Evolutionary conservation across 2,888 invertebrate genomes (phyloP).

Genomic region (Pheosia tremula): DNA sequence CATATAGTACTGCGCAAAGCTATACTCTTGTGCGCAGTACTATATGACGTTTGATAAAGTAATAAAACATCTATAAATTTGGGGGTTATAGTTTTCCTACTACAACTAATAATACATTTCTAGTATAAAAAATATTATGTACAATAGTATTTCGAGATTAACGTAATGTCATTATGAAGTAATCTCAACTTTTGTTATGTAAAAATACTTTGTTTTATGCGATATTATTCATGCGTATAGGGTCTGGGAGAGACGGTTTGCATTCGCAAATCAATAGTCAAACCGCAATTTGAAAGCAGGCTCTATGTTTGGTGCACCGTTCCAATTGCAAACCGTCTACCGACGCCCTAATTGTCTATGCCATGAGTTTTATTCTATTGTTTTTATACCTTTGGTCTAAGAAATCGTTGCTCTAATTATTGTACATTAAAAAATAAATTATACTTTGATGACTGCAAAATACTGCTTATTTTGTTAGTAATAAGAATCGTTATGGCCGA

Average conservation of each 20-base stretch:
- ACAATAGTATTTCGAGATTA: constrained; percentile 6
- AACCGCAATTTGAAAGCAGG: too few species aligned
- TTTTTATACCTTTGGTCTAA: neutral
- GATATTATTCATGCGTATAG: neutral
- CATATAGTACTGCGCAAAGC: too few species aligned
- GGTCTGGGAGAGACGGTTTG: too few species aligned
- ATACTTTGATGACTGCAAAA: neutral
- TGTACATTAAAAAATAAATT: constrained; percentile 2
- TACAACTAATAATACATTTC: neutral
- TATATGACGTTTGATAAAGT: too few species aligned
- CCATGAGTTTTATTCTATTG: neutral
- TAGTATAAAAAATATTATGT: neutral
- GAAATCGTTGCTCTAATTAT: neutral
- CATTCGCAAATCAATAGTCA: too few species aligned
- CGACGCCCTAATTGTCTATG: too few species aligned
- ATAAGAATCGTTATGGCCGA: neutral
- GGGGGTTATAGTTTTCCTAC: too few species aligned
- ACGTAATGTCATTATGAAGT: neutral
- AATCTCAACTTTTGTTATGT: neutral
- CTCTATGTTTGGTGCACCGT: too few species aligned
- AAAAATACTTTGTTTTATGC: neutral
- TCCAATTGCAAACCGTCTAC: too few species aligned
- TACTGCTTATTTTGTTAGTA: too few species aligned
- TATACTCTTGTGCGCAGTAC: too few species aligned
- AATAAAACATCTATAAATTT: too few species aligned